Evolutionary conservation across 2,113 vertebrate genomes (phyloP).

Genomic region (human (Homo sapiens)): GRCh38 chr1:63507001-63507500

Average conservation of each 20-base stretch:
- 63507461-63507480: slow-evolving; percentile 63
- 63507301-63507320: slow-evolving; percentile 26
- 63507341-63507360: slow-evolving; percentile 26
- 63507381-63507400: slow-evolving; percentile 1
- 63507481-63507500: slow-evolving; percentile 58
- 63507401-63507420: slow-evolving; percentile 51
- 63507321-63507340: not conserved
- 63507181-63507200: not conserved
- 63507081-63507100: not conserved
- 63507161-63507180: not conserved
- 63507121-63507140: not conserved
- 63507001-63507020: not conserved
- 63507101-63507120: not conserved
- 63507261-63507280: slow-evolving; percentile 50
- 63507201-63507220: not conserved
- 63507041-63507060: not conserved
- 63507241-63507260: too few relatives aligned
- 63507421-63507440: slow-evolving; percentile 59
- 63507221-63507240: not conserved
- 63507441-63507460: not conserved
- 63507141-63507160: not conserved
- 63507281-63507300: slow-evolving; percentile 49
- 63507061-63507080: not conserved
- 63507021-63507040: not conserved
- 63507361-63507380: slow-evolving; percentile 21